Conservation (phyloP, 2,888 invertebrate genomes). For the Calameuta filiformis region DNA sequence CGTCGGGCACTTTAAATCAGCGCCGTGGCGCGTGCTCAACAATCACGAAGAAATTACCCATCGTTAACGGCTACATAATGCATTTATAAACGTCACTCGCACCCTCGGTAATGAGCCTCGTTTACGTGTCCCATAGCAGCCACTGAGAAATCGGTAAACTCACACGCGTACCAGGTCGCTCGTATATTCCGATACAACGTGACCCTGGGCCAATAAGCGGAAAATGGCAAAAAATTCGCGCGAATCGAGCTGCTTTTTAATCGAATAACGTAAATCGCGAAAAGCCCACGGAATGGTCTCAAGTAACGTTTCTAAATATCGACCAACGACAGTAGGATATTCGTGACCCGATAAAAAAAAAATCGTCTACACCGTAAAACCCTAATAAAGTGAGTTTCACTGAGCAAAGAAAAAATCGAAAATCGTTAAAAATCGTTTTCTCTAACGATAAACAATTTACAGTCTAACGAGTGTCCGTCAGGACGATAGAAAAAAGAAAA, state of each 20-base stretch:
- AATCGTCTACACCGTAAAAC: background rate
- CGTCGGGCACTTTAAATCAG: background rate
- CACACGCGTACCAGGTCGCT: background rate
- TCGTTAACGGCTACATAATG: conserved; percentile 17
- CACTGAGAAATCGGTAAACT: background rate
- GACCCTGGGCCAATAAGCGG: background rate
- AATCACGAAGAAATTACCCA: conserved; percentile 1
- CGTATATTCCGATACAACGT: background rate
- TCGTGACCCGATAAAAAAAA: background rate
- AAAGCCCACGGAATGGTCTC: background rate
- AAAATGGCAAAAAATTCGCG: background rate
- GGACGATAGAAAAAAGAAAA: background rate
- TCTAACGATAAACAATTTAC: too few relatives aligned
- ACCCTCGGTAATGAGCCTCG: background rate
- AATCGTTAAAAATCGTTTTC: too few relatives aligned
- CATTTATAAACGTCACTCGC: conserved; percentile 21
- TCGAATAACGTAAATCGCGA: background rate
- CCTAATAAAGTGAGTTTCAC: background rate
- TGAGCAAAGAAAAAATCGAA: background rate
- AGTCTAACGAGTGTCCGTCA: background rate
- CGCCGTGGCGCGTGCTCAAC: background rate
- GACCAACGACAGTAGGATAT: background rate
- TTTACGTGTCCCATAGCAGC: background rate
- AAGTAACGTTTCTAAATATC: background rate
- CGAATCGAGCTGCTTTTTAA: background rate